Evolutionary conservation across 64 coral and sea anemone species (phyloP).

Genomic region (Anthopleura sola): DNA sequence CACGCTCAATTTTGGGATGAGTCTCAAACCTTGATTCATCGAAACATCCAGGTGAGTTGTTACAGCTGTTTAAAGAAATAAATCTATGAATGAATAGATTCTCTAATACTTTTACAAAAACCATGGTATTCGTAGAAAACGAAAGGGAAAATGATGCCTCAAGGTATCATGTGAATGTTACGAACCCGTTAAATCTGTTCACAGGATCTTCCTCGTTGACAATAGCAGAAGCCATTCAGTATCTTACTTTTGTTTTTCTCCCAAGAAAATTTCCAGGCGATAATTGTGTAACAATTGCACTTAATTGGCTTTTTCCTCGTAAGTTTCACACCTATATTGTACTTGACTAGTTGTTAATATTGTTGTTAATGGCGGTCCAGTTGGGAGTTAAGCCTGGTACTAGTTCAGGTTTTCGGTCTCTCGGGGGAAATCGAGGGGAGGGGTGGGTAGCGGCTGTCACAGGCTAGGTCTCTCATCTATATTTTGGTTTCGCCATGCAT

Average conservation of each 20-base stretch:
- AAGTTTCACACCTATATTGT: too few relatives aligned
- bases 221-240: neutral
- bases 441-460: too few relatives aligned
- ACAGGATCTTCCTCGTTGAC: neutral
- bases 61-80: neutral
- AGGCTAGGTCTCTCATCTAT: too few relatives aligned
- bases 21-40: neutral
- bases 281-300: too few relatives aligned
- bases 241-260: neutral
- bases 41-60: neutral
- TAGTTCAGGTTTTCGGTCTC: neutral
- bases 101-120: neutral
- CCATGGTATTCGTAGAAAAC: neutral
- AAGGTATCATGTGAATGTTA: neutral
- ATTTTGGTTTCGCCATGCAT: too few relatives aligned
- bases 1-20: neutral
- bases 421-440: too few relatives aligned
- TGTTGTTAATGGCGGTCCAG: too few relatives aligned
- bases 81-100: neutral
- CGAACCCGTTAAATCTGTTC: neutral
- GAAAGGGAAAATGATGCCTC: neutral
- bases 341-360: too few relatives aligned
- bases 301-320: too few relatives aligned
- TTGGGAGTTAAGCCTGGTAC: neutral
- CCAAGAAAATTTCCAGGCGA: neutral